These are phyloP conservation scores for Latheticus oryzae DNA, from an alignment of 2,888 invertebrate genomes.

Conservation along the genomic window DNA sequence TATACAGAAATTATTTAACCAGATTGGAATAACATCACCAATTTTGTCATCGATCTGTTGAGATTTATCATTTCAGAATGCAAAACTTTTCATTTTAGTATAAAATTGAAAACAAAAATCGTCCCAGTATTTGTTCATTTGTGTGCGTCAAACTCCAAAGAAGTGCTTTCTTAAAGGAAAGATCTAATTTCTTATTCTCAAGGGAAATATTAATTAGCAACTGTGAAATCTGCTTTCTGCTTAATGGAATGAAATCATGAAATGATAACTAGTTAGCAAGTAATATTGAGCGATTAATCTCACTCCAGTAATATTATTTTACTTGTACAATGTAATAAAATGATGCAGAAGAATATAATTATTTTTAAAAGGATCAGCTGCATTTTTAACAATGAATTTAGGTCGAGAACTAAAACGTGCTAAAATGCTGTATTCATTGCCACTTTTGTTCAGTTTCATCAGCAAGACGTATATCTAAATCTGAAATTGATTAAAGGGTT, in stretches of 20 bases:
- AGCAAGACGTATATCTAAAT: too few relatives aligned
- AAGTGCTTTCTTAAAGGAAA: conserved; percentile 37
- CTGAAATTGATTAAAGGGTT: too few relatives aligned
- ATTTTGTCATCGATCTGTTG: too few relatives aligned
- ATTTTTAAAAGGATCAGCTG: too few relatives aligned
- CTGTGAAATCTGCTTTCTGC: conserved; percentile 34
- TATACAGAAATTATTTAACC: conserved; percentile 39
- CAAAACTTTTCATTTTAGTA: too few relatives aligned
- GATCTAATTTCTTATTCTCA: conserved; percentile 35
- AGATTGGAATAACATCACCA: conserved; percentile 38
- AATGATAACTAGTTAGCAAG: conserved; percentile 23
- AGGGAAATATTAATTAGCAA: conserved; percentile 37
- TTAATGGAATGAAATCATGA: conserved; percentile 41
- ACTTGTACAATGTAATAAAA: too few relatives aligned
- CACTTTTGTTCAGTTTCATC: conserved; percentile 21
- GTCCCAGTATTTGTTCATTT: conserved; percentile 35
- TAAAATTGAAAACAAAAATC: conserved; percentile 38
- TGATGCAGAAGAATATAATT: too few relatives aligned
- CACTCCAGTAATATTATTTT: not conserved
- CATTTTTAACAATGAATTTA: conserved; percentile 6
- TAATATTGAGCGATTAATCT: not conserved
- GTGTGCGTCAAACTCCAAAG: conserved; percentile 38
- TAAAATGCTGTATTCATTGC: conserved; percentile 14
- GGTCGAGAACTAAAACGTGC: conserved; percentile 28
- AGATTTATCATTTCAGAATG: too few relatives aligned